A percentile compares a stretch with the other conserved stretches of the same genome.
Conservation (phyloP, 2,113 vertebrate species). For the Acanthochromis polyacanthus region DNA sequence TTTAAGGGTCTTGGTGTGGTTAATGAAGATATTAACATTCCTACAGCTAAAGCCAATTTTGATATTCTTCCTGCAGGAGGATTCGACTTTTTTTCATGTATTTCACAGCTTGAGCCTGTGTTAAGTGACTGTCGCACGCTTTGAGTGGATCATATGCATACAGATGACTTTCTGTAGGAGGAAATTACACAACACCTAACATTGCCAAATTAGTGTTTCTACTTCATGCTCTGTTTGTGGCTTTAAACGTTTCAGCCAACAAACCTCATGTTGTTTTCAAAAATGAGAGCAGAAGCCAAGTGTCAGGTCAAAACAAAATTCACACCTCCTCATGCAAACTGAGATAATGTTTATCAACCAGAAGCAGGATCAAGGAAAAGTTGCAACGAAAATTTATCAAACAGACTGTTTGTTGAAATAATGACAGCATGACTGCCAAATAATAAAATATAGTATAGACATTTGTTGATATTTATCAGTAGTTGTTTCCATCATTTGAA, state of each 20-base stretch:
- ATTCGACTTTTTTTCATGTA: too few species aligned
- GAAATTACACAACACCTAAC: too few species aligned
- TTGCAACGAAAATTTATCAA: neutral
- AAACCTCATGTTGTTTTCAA: neutral
- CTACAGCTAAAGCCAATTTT: too few species aligned
- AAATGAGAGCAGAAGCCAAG: neutral
- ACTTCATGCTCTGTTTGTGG: neutral
- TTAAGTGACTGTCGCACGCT: too few species aligned
- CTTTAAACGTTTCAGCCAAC: neutral
- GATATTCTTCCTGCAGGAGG: too few species aligned
- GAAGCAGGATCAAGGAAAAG: neutral
- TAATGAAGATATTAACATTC: too few species aligned
- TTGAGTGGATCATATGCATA: too few species aligned
- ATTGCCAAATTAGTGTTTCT: neutral
- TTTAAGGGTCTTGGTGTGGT: too few species aligned
- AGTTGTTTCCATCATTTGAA: too few species aligned
- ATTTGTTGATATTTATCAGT: too few species aligned
- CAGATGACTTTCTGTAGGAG: too few species aligned
- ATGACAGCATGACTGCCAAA: neutral
- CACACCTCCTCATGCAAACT: slow-evolving; percentile 4
- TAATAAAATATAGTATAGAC: neutral
- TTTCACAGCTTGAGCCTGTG: too few species aligned
- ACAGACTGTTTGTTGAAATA: neutral
- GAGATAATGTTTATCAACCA: slow-evolving; percentile 4
- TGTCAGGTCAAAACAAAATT: slow-evolving; percentile 3